A percentile compares a stretch with the other conserved stretches of the same genome.
Evolutionary conservation across 2,113 vertebrate genomes (phyloP).

Genomic region (Myotis yumanensis): DNA sequence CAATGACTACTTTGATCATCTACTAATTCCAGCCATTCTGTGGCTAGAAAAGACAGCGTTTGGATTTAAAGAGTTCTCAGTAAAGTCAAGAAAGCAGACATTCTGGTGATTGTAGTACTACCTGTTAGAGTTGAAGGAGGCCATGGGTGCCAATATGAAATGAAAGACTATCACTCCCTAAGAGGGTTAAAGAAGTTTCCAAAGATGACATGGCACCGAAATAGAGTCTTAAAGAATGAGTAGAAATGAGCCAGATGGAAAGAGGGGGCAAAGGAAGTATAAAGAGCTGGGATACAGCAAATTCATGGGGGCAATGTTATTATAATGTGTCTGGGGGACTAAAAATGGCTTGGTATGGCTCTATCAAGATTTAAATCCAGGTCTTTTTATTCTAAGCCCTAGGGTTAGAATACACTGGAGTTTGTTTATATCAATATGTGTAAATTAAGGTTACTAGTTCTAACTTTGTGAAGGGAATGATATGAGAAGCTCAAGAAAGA

Average conservation of each 20-base stretch:
- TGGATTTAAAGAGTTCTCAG: background rate
- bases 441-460: background rate
- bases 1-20: background rate
- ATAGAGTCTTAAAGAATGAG: background rate
- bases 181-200: background rate
- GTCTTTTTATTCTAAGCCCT: background rate
- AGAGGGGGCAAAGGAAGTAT: background rate
- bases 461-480: background rate
- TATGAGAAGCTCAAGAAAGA: background rate
- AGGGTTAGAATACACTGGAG: background rate
- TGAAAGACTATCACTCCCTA: background rate
- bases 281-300: background rate
- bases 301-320: background rate
- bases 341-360: background rate
- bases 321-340: background rate
- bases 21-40: background rate
- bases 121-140: background rate
- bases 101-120: background rate
- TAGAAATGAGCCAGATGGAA: conserved; percentile 5
- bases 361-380: background rate
- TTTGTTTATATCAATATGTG: background rate
- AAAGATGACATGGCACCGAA: background rate
- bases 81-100: background rate
- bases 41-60: background rate
- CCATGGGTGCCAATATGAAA: background rate